Conservation (phyloP, 1,140 invertebrate species). For the Lordiphosa stackelbergi region DNA sequence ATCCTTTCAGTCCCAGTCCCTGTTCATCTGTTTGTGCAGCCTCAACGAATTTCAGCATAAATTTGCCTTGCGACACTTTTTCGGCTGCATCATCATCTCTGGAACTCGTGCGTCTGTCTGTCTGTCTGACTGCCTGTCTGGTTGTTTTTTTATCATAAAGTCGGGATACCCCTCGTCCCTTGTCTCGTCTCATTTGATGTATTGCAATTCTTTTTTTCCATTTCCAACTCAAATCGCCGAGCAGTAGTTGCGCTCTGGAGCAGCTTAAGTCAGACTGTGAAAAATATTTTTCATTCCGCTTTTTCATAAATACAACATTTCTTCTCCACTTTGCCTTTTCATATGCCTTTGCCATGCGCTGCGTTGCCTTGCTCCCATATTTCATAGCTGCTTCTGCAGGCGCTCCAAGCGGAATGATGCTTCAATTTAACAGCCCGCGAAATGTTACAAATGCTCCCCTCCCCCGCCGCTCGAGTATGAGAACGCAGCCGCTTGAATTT, state of each 20-base stretch:
- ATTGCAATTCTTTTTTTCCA: conserved; percentile 57
- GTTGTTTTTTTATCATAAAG: conserved; percentile 66
- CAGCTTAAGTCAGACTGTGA: conserved; percentile 66
- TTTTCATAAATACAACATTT: conserved; percentile 74
- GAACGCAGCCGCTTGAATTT: conserved; percentile 44
- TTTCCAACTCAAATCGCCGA: conserved; percentile 48
- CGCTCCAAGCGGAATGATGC: conserved; percentile 49
- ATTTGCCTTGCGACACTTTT: conserved; percentile 50
- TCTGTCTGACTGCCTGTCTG: conserved; percentile 12
- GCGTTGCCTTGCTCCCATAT: conserved; percentile 45
- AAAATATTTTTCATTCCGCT: conserved; percentile 71
- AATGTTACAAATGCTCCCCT: conserved; percentile 47
- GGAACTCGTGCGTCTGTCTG: conserved; percentile 9
- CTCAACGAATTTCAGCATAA: conserved; percentile 50
- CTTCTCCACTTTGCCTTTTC: conserved; percentile 42
- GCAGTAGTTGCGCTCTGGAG: conserved; percentile 17
- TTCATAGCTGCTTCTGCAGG: conserved; percentile 40
- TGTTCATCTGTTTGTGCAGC: conserved; percentile 22
- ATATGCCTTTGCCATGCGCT: conserved; percentile 68
- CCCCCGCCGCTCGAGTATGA: conserved; percentile 1
- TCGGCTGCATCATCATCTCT: conserved; percentile 63
- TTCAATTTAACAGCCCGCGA: conserved; percentile 68
- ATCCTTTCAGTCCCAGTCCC: background rate
- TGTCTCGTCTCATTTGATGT: conserved; percentile 51
- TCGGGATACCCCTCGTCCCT: conserved; percentile 13